phyloP scores from a whole-genome alignment of 2,888 invertebrate species.

The Tinea trinotella region DNA sequence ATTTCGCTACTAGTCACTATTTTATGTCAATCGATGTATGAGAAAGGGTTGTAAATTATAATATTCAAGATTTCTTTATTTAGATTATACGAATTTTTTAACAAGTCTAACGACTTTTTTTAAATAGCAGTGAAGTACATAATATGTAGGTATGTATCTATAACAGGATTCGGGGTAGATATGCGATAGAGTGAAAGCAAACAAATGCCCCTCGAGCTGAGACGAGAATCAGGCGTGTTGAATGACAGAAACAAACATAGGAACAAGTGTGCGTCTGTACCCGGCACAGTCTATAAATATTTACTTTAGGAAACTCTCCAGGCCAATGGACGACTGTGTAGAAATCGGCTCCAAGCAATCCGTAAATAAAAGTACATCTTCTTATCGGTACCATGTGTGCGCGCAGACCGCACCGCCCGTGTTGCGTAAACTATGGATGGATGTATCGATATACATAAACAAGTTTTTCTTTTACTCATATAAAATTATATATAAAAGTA shows the following conservation, averaged over 20 bases:
- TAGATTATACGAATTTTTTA: neutral
- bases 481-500: neutral
- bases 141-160: neutral
- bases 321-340: constrained; percentile 60
- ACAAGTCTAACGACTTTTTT: neutral
- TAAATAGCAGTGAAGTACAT: neutral
- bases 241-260: constrained; percentile 69
- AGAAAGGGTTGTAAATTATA: neutral
- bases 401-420: constrained; percentile 22
- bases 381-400: constrained; percentile 60
- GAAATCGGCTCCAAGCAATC: constrained; percentile 29
- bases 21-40: neutral
- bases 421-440: constrained; percentile 50
- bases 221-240: constrained; percentile 36
- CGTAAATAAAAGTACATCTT: constrained; percentile 64
- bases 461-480: neutral
- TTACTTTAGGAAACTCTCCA: constrained; percentile 67
- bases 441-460: neutral
- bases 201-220: constrained; percentile 16
- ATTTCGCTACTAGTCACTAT: neutral
- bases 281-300: constrained; percentile 61
- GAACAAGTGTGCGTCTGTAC: constrained; percentile 56
- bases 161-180: neutral
- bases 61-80: neutral
- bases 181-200: constrained; percentile 1